phyloP scores from a whole-genome alignment of 2,113 vertebrate genomes.

The Nipponia nippon region DNA sequence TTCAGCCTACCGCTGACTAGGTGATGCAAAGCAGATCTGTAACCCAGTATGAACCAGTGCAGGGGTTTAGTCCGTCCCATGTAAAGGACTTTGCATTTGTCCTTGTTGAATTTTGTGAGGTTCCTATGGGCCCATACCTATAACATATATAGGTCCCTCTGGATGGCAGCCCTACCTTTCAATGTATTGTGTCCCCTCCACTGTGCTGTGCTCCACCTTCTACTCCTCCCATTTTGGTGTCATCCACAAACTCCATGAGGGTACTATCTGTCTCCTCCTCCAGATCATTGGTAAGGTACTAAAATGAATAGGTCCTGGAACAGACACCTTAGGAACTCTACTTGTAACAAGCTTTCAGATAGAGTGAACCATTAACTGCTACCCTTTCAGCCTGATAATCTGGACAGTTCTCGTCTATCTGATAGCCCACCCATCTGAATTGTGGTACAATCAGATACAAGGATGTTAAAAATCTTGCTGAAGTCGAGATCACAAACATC shows the following conservation, averaged over 20 bases:
- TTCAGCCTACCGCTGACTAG: rapidly evolving
- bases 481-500: not conserved
- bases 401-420: not conserved
- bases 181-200: not conserved
- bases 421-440: not conserved
- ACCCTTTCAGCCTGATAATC: not conserved
- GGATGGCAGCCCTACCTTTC: not conserved
- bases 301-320: not conserved
- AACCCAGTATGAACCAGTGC: not conserved
- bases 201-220: not conserved
- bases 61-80: not conserved
- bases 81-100: not conserved
- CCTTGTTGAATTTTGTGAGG: not conserved
- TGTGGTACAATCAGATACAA: not conserved
- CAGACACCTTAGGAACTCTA: not conserved
- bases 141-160: not conserved
- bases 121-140: not conserved
- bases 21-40: not conserved
- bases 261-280: not conserved
- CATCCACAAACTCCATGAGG: not conserved
- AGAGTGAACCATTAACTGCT: not conserved
- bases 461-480: not conserved
- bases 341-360: not conserved
- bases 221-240: not conserved
- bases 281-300: not conserved